These are phyloP conservation scores for Triplophysa yarkandensis DNA, from an alignment of 2,797 vertebrate genomes.

Conservation along the genomic window DNA sequence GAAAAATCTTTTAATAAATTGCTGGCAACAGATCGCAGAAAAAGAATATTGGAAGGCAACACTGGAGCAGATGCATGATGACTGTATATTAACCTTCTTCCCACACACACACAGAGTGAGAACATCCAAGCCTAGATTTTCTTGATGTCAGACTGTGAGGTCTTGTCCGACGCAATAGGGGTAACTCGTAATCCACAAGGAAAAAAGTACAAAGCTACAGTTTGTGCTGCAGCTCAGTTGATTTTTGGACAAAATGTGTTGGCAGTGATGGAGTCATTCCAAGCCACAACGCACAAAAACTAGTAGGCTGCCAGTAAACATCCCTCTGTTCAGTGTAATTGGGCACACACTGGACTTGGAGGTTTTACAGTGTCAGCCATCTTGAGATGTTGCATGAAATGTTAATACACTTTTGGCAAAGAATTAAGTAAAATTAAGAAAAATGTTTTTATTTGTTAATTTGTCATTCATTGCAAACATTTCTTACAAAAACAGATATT, in stretches of 20 bases:
- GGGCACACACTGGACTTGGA: conserved; percentile 33
- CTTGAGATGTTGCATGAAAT: conserved; percentile 27
- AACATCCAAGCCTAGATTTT: conserved; percentile 66
- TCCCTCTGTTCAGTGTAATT: conserved; percentile 47
- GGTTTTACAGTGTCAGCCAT: conserved; percentile 51
- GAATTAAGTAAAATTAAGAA: conserved; percentile 26
- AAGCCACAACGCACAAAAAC: conserved; percentile 64
- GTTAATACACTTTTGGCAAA: neutral
- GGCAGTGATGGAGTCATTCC: conserved; percentile 59
- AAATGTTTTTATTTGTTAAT: neutral
- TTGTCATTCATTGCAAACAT: neutral
- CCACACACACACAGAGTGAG: conserved; percentile 62
- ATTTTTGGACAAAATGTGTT: conserved; percentile 71
- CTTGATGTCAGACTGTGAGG: conserved; percentile 80
- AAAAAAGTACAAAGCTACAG: conserved; percentile 68
- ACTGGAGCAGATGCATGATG: conserved; percentile 84
- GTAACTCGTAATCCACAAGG: conserved; percentile 76
- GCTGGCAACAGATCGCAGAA: conserved; percentile 79
- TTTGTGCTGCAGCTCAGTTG: conserved; percentile 68
- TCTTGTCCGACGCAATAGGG: conserved; percentile 80
- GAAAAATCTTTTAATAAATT: conserved; percentile 80
- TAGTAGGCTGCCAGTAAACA: conserved; percentile 54
- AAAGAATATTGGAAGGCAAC: conserved; percentile 82
- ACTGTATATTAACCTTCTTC: conserved; percentile 85
- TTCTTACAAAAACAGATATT: neutral